Conservation (phyloP, 1,140 invertebrate species). For the Akabosia matsudoensis region DNA sequence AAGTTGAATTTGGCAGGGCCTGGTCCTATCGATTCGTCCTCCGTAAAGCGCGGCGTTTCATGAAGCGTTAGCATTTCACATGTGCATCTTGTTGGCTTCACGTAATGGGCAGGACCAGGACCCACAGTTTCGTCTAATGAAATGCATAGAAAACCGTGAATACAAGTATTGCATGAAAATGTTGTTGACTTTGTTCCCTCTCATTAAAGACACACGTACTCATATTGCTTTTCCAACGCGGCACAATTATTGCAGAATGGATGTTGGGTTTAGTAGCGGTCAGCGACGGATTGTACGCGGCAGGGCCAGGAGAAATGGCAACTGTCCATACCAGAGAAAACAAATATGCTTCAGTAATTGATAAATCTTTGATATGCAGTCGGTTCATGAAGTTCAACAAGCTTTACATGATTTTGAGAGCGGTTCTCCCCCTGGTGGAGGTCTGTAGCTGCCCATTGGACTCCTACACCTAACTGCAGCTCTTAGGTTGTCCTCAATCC, state of each 20-base stretch:
- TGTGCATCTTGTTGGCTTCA: neutral
- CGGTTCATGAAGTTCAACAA: neutral
- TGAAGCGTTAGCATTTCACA: conserved; percentile 7
- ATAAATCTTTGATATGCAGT: neutral
- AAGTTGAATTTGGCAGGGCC: conserved; percentile 23
- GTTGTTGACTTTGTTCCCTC: neutral
- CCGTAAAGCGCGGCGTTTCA: neutral
- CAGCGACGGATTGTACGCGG: conserved; percentile 17
- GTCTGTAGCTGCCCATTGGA: conserved; percentile 27
- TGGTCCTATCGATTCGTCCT: conserved; percentile 20
- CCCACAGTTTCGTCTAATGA: neutral
- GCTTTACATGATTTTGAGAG: conserved; percentile 17
- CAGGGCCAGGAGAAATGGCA: conserved; percentile 22
- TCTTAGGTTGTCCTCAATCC: conserved; percentile 10
- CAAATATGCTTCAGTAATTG: too few relatives aligned
- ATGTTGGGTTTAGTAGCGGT: neutral
- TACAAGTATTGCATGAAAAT: too few relatives aligned
- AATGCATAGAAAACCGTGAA: neutral
- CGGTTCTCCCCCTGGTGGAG: neutral
- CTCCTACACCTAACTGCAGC: neutral
- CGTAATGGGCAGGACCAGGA: neutral
- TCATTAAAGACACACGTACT: neutral
- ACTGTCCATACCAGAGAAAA: neutral
- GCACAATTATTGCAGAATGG: neutral
- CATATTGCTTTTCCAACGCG: neutral